phyloP scores from a whole-genome alignment of 2,797 vertebrate genomes.

The Nyctalus aviator region DNA sequence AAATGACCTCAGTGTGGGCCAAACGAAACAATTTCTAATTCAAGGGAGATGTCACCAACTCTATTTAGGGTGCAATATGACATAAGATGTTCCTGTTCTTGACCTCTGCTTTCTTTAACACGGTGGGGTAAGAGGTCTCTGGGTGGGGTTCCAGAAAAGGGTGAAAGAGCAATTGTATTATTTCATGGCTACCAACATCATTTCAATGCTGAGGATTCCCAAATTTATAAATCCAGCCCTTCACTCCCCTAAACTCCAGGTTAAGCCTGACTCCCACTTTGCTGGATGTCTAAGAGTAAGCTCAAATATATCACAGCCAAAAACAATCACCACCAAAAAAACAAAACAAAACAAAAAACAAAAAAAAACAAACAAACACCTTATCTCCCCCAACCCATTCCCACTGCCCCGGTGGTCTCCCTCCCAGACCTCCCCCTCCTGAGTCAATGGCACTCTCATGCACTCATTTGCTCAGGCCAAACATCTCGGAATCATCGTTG shows the following conservation, averaged over 20 bases:
- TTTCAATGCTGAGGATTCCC: neutral
- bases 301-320: neutral
- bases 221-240: neutral
- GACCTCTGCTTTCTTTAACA: neutral
- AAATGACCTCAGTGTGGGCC: neutral
- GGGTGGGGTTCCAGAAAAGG: neutral
- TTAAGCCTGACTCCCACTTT: neutral
- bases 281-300: neutral
- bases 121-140: neutral
- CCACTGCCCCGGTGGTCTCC: neutral
- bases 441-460: neutral
- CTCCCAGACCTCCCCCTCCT: neutral
- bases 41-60: constrained; percentile 40
- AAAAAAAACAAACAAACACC: neutral
- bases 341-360: too few species aligned
- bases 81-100: neutral
- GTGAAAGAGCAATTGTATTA: neutral
- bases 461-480: neutral
- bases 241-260: neutral
- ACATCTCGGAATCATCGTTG: neutral
- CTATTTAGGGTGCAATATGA: neutral
- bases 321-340: too few species aligned
- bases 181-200: neutral
- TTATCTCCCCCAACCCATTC: neutral
- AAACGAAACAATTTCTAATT: constrained; percentile 45